Percentiles rank a stretch among this genome's conserved stretches.
Conservation (phyloP, 2,888 invertebrate genomes). For the Leptinotarsa juncta region DNA sequence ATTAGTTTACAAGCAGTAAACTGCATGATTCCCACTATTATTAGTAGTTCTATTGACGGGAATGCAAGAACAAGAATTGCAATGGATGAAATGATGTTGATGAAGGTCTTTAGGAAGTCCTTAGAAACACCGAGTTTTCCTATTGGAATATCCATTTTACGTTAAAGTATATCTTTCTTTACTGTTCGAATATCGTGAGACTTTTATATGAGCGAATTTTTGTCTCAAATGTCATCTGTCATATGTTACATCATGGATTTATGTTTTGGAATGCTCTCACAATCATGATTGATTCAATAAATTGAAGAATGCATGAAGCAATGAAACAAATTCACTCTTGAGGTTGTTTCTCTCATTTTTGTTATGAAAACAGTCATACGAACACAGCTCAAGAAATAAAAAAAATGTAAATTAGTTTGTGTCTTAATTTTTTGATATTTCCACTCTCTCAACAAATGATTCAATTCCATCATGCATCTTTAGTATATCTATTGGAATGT, state of each 20-base stretch:
- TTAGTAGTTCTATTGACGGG: too few species aligned
- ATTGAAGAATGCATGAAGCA: too few species aligned
- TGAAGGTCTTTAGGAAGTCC: neutral
- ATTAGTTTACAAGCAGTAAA: neutral
- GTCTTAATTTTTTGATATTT: too few species aligned
- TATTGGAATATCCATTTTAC: neutral
- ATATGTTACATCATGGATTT: neutral
- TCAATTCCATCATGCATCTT: too few species aligned
- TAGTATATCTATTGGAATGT: too few species aligned
- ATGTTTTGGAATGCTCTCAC: neutral
- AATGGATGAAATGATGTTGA: conserved; percentile 1
- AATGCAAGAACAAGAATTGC: neutral
- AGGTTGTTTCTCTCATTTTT: too few species aligned
- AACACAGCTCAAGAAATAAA: too few species aligned
- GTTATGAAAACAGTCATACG: too few species aligned
- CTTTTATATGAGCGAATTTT: neutral
- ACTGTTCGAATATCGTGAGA: neutral
- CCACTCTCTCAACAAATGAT: too few species aligned
- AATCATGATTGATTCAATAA: neutral
- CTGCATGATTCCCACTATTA: neutral
- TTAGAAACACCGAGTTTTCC: neutral
- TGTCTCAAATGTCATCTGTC: neutral
- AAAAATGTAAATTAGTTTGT: too few species aligned
- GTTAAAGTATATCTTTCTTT: neutral
- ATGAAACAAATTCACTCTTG: too few species aligned